Base-by-base conservation (phyloP, 2,113 vertebrate species). In the Percina caprodes region DNA sequence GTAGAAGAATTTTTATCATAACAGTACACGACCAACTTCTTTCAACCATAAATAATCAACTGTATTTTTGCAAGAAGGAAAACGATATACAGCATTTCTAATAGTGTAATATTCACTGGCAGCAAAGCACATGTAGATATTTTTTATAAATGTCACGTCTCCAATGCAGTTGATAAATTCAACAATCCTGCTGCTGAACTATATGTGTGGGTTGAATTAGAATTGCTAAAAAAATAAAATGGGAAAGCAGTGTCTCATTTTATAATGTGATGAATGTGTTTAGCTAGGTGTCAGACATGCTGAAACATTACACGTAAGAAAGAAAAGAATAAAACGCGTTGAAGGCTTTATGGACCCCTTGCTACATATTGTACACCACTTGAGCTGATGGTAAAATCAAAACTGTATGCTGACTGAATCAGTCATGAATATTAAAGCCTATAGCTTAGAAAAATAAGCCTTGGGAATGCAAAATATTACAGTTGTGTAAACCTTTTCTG, bases 271-370 rank as follows among this genome's bases (percentile, higher is more conserved):
- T 87, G 54, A 82, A 88, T 86, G 85, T 84, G 85, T 77, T 89
- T 79, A 72, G 76, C 60, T 83, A 84, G 75, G 86, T 85, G 88
- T 83, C 72, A 58, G 69, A 85, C 72, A 67, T 63, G 65, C 74
- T 60, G 80, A 86, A 90, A 92, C 74, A 72, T 14, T 83, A 81
- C 70, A 78, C 73, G 16, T 42, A 24, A 63, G 54, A 74, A 75
- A 80, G 69, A 83, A 74, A 74, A 62, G 67, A 69, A 85, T 87
- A 90, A 91, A 94, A 85, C 69, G 85, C 85, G 80, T 1, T 86
- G 85, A 91, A 79, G 68, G 82, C 30, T 89, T 91, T 86, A 87
- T 79, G 73, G 82, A 88, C 16, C 84, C 74, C 77, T 82, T 24
- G 75, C 68, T 79, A 85, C 87, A 69, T 52, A 84, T 66, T 69